A percentile compares a stretch with the other conserved stretches of the same genome.
These are phyloP conservation scores for Metacarcinus magister DNA, from an alignment of 2,888 invertebrate species.

Conservation along the genomic window DNA sequence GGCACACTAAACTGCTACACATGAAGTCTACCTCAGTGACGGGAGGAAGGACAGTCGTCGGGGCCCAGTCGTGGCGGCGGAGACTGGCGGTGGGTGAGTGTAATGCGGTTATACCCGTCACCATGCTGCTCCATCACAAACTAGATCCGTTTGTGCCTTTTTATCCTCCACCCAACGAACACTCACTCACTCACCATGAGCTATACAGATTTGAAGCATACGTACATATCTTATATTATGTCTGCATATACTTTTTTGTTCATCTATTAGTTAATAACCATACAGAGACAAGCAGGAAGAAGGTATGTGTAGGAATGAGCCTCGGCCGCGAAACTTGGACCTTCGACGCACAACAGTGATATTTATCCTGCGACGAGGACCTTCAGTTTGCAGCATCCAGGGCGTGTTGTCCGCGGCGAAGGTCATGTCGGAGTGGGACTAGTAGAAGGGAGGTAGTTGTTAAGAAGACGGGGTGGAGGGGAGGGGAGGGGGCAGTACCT, in stretches of 20 bases:
- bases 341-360: too few species aligned
- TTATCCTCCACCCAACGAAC: background rate
- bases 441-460: constrained; percentile 11
- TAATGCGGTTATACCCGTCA: too few species aligned
- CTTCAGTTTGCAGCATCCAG: too few species aligned
- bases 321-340: too few species aligned
- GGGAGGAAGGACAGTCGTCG: background rate
- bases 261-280: background rate
- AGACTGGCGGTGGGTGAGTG: background rate
- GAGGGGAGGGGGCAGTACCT: background rate
- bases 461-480: background rate
- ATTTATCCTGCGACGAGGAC: too few species aligned
- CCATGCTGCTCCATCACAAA: too few species aligned
- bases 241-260: background rate
- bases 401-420: too few species aligned
- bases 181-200: background rate
- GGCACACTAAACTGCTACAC: constrained; percentile 35
- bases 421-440: too few species aligned
- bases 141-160: too few species aligned
- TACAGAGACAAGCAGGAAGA: background rate
- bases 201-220: background rate
- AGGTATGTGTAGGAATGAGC: background rate
- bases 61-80: background rate
- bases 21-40: background rate
- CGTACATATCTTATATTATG: background rate